These are phyloP conservation scores for Dryadula phaetusa DNA, from an alignment of 2,888 invertebrate species.

Conservation along the genomic window DNA sequence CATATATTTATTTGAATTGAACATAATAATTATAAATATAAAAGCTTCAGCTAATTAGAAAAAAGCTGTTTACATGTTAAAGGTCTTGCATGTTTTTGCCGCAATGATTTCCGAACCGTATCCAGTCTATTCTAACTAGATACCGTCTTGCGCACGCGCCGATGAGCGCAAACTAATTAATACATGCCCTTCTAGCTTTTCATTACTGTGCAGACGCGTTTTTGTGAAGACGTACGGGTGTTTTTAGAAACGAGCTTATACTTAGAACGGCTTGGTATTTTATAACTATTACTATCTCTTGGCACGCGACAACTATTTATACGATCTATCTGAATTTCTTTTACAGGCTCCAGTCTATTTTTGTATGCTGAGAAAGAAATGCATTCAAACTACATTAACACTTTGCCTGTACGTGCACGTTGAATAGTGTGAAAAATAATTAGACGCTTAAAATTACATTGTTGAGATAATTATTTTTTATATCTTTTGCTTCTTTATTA, in stretches of 20 bases:
- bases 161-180: conserved; percentile 69
- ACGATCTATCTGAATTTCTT: conserved; percentile 25
- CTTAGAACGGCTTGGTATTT: conserved; percentile 31
- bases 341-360: conserved; percentile 8
- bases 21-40: conserved; percentile 21
- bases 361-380: conserved; percentile 6
- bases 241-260: conserved; percentile 15
- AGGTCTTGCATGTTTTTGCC: conserved; percentile 42
- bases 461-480: neutral
- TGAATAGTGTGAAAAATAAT: no score
- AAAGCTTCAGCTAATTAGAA: conserved; percentile 15
- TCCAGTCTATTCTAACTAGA: conserved; percentile 47
- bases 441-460: no score
- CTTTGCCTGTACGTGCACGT: neutral
- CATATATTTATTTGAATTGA: conserved; percentile 7
- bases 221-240: conserved; percentile 27
- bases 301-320: conserved; percentile 36
- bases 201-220: conserved; percentile 56
- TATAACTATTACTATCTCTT: conserved; percentile 27
- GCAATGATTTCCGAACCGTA: conserved; percentile 45
- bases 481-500: neutral
- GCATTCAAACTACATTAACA: neutral
- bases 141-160: conserved; percentile 66
- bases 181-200: conserved; percentile 74
- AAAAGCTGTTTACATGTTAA: conserved; percentile 33